Evolutionary conservation across 30 jellyfish, hydroid and myxozoan genomes (phyloP).

Genomic region (Clytia hemisphaerica): DNA sequence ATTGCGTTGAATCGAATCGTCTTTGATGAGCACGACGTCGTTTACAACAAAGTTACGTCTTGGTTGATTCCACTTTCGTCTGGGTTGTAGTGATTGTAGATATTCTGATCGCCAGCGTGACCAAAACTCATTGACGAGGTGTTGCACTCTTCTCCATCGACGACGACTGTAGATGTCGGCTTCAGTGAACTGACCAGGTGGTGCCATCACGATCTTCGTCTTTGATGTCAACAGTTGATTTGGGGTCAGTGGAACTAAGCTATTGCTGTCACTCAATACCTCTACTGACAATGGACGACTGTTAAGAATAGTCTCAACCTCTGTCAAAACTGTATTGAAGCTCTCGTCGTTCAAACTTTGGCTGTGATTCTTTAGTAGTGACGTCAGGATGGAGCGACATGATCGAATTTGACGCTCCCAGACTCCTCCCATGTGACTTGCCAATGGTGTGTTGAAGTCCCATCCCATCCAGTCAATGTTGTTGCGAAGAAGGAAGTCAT

Average conservation of each 20-base stretch:
- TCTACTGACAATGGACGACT: conserved; percentile 9
- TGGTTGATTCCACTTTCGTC: background rate
- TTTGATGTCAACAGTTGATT: conserved; percentile 3
- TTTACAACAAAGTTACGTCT: too few species aligned
- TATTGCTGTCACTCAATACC: background rate
- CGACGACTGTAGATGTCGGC: background rate
- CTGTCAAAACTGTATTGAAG: background rate
- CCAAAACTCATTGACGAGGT: conserved; percentile 9
- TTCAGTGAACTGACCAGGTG: conserved; percentile 5
- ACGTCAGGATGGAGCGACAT: background rate
- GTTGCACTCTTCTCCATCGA: conserved; percentile 23
- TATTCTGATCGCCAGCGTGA: background rate
- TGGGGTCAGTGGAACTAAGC: conserved; percentile 27
- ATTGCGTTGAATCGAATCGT: too few species aligned
- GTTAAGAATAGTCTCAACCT: conserved; percentile 8
- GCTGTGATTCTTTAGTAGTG: background rate
- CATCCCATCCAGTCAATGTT: conserved; percentile 25
- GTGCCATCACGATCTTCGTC: background rate
- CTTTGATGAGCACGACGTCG: conserved; percentile 1
- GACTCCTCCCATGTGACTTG: conserved; percentile 43
- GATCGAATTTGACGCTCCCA: conserved; percentile 35
- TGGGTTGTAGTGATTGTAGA: background rate
- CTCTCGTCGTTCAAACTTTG: background rate
- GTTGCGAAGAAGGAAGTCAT: background rate
- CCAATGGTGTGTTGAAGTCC: conserved; percentile 20